phyloP scores from a whole-genome alignment of 2,888 invertebrate genomes.

The Xestia ashworthii region DNA sequence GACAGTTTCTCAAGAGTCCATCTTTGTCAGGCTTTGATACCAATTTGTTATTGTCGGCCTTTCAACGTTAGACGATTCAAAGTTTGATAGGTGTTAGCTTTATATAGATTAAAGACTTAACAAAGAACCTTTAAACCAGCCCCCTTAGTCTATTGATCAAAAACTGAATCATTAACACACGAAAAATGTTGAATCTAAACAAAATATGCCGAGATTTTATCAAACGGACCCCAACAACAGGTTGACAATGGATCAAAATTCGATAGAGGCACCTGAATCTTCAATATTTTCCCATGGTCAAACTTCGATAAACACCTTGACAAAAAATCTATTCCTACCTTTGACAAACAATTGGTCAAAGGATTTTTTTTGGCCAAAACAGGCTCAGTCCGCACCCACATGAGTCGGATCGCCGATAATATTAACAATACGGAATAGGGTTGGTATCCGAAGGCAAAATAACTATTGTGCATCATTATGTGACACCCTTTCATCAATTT shows the following conservation, averaged over 20 bases:
- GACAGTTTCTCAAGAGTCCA: slow-evolving; percentile 90
- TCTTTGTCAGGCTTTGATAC: slow-evolving; percentile 90
- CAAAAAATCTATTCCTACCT: slow-evolving; percentile 85
- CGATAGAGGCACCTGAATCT: slow-evolving; percentile 88
- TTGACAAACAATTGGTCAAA: slow-evolving; percentile 90
- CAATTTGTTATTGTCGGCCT: slow-evolving; percentile 89
- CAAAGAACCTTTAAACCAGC: slow-evolving; percentile 64
- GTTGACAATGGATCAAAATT: slow-evolving; percentile 84
- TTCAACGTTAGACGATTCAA: slow-evolving; percentile 88
- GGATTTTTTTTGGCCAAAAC: slow-evolving; percentile 86
- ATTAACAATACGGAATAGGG: slow-evolving; percentile 85
- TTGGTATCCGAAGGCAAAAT: slow-evolving; percentile 85
- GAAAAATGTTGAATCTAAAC: slow-evolving; percentile 72
- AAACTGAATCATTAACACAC: slow-evolving; percentile 65
- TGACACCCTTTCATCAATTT: slow-evolving; percentile 88
- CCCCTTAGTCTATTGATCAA: slow-evolving; percentile 55
- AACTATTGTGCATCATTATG: slow-evolving; percentile 88
- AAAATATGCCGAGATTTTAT: slow-evolving; percentile 81
- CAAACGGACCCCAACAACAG: slow-evolving; percentile 79
- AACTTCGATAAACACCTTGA: slow-evolving; percentile 87
- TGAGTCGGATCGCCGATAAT: slow-evolving; percentile 85
- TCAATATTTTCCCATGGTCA: slow-evolving; percentile 90
- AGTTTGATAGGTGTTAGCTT: slow-evolving; percentile 86
- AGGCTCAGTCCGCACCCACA: slow-evolving; percentile 85
- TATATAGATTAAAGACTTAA: slow-evolving; percentile 77